phyloP scores from a whole-genome alignment of 2,113 vertebrate genomes.

The Corapipo altera region DNA sequence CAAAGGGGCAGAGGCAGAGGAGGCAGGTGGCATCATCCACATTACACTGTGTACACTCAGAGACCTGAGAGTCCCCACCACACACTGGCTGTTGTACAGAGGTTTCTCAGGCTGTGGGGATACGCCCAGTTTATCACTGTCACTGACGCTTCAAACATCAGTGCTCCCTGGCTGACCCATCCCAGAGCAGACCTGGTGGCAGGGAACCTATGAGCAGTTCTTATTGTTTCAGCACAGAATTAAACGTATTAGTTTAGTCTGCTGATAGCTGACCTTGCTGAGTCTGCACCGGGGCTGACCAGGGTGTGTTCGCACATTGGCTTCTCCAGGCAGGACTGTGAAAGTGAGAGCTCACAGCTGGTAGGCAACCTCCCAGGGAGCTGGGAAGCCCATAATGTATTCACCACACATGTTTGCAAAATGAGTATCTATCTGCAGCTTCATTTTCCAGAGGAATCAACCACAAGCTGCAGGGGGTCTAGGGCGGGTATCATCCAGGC shows the following conservation, averaged over 20 bases:
- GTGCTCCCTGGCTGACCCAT: background rate
- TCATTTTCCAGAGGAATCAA: background rate
- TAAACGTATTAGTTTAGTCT: background rate
- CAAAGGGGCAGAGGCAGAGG: background rate
- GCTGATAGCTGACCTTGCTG: background rate
- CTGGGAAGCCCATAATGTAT: background rate
- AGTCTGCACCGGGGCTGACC: background rate
- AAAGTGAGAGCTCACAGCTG: conserved; percentile 1
- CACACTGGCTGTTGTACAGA: background rate
- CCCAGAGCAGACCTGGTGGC: background rate
- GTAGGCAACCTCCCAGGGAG: background rate
- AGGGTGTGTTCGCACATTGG: fast-evolving
- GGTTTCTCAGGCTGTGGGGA: background rate
- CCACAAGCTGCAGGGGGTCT: background rate
- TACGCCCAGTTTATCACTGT: background rate
- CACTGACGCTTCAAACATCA: background rate
- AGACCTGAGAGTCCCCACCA: background rate
- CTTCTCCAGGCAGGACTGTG: background rate
- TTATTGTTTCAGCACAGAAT: background rate
- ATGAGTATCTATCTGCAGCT: background rate
- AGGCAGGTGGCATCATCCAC: background rate
- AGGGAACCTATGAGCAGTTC: background rate
- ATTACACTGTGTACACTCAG: background rate
- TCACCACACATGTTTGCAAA: background rate
- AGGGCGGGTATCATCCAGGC: background rate